These are phyloP conservation scores for Melanerpes aurifrons DNA, from an alignment of 2,113 vertebrate genomes.

Conservation along the genomic window DNA sequence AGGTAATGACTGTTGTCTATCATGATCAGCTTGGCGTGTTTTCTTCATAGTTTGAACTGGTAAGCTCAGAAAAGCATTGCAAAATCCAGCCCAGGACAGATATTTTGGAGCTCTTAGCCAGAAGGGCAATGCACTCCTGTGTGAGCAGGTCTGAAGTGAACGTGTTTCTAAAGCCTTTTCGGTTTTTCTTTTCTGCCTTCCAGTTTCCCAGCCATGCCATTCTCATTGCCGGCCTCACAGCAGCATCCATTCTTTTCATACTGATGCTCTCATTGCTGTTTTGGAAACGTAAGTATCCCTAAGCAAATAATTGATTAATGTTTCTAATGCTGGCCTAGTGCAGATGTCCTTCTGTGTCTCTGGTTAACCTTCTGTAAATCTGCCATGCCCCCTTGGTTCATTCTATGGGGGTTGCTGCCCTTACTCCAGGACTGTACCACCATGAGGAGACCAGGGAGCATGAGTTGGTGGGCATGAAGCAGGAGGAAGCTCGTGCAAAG, in stretches of 20 bases:
- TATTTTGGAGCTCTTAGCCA: not conserved
- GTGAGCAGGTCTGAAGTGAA: not conserved
- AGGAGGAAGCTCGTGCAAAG: not conserved
- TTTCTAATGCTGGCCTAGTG: not conserved
- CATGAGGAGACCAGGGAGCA: not conserved
- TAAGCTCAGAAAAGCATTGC: not conserved
- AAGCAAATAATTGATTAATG: not conserved
- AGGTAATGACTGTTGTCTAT: not conserved
- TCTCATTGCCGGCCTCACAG: not conserved
- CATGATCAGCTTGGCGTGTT: not conserved
- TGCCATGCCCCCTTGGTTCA: not conserved
- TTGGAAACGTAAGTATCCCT: slow-evolving; percentile 49
- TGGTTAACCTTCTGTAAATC: not conserved
- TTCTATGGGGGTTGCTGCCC: not conserved
- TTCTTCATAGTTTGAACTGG: not conserved
- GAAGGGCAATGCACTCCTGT: not conserved
- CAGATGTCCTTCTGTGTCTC: not conserved
- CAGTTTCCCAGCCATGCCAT: not conserved
- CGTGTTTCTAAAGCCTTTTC: not conserved
- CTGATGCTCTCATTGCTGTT: not conserved
- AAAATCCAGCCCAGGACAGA: not conserved
- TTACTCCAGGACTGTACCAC: not conserved
- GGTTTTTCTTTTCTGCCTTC: not conserved
- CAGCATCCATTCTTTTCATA: not conserved
- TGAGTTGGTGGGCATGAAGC: not conserved